Base-by-base conservation (phyloP, 2,113 vertebrate species). In the Sardina pilchardus region DNA sequence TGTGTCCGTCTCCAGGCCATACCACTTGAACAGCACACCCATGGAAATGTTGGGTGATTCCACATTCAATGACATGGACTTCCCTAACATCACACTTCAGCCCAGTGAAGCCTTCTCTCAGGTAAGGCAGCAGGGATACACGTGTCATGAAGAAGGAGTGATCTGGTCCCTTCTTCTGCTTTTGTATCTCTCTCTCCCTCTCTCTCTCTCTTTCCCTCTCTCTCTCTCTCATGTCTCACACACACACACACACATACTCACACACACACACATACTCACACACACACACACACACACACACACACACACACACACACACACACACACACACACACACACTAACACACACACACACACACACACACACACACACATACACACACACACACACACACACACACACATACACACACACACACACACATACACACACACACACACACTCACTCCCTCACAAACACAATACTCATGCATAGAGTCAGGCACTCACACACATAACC, bases 91-190 rank as follows among this genome's bases (percentile, higher is more conserved):
- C 21, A 4, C 9, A 16, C 9, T 34, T 34, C 30, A 78, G 84
- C 90, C 45, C 88, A 93, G 93, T 84, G 94, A 91, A 90, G 94
- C 94, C 86, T 92, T 95, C 86, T 9, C 92, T 85, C 93, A 93
- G 94, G 95, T 96, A 75, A 84, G 67, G 36, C 44, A 56, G 19
- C 1, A 17, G 16, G 53, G 53, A 21, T 56, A 21, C 16, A 1
- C 9, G 0, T 10, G 56, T 6, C 24, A n/a, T 3, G 1, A 71
- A 26, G 26, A 26, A 12, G 1, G 63, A 30, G 7, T 26, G 48
- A n/a, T n/a, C n/a, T 71, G 63, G 26, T n/a, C 26, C 9, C 21
- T 59, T 7, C 21, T 17, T 59, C 4, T 59, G 53, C 21, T 59
- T 17, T 59, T 2, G 1, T 56, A 21, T 56, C 45, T 14, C 3